A percentile compares a stretch with the other conserved stretches of the same genome.
phyloP scores from a whole-genome alignment of 2,888 invertebrate genomes.

The Tillus elongatus region DNA sequence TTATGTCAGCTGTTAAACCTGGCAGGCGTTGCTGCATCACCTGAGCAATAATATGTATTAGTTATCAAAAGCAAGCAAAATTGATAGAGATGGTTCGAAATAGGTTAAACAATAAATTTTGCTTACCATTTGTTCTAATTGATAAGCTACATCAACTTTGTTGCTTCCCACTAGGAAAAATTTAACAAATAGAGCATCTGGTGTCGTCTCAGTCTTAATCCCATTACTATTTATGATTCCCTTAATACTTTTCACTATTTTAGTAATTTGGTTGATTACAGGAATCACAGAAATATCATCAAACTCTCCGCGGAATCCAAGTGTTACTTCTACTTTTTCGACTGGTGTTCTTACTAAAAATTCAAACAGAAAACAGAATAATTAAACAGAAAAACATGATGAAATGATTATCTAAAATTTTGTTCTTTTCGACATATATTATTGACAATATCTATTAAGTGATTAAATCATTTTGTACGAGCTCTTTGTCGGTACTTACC shows the following conservation, averaged over 20 bases:
- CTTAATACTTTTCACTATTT: slow-evolving; percentile 43
- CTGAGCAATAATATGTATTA: slow-evolving; percentile 26
- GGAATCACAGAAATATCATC: slow-evolving; percentile 44
- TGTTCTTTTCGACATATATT: too few species aligned
- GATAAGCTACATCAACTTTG: slow-evolving; percentile 70
- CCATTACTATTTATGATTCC: slow-evolving; percentile 43
- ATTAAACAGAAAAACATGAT: too few species aligned
- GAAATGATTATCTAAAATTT: too few species aligned
- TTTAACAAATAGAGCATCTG: slow-evolving; percentile 47
- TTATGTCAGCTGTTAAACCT: slow-evolving; percentile 52
- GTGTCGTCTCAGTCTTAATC: slow-evolving; percentile 45
- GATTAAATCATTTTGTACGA: neutral
- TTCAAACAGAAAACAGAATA: too few species aligned
- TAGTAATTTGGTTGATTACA: slow-evolving; percentile 40
- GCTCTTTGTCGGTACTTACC: slow-evolving; percentile 38
- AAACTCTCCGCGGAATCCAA: slow-evolving; percentile 61
- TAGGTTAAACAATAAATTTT: neutral
- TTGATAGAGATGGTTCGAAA: neutral
- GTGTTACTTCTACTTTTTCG: slow-evolving; percentile 64
- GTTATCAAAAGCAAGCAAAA: slow-evolving; percentile 2
- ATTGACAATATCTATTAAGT: too few species aligned
- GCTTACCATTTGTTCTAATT: slow-evolving; percentile 69
- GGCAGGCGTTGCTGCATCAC: slow-evolving; percentile 45
- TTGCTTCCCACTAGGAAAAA: slow-evolving; percentile 61
- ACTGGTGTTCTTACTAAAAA: slow-evolving; percentile 58